Conservation (phyloP, 2,113 vertebrate species). For the Entomyzon cyanotis region DNA sequence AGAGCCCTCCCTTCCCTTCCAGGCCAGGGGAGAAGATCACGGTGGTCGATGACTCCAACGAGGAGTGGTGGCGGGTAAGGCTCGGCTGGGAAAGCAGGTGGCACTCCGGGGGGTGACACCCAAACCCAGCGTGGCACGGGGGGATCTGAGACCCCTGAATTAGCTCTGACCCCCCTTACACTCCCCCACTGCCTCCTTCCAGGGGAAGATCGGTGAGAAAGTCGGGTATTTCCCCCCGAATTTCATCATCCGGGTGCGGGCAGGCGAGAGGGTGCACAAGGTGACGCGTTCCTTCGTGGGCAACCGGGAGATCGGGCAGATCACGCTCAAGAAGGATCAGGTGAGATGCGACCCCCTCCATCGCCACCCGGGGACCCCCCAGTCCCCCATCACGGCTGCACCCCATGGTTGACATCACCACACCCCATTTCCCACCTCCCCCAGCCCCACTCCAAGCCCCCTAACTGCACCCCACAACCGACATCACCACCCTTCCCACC, state of each 20-base stretch:
- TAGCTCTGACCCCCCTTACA: not conserved
- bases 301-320: conserved; percentile 94
- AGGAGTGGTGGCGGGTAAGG: conserved; percentile 97
- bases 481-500: rapidly evolving
- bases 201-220: conserved; percentile 95
- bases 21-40: conserved; percentile 95
- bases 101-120: not conserved
- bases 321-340: conserved; percentile 97
- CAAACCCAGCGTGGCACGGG: rapidly evolving
- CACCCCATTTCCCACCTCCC: too few species aligned
- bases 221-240: conserved; percentile 91
- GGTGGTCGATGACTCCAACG: conserved; percentile 96
- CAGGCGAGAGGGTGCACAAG: conserved; percentile 88
- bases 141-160: not conserved
- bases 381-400: too few species aligned
- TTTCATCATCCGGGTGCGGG: conserved; percentile 92
- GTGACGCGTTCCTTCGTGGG: conserved; percentile 92
- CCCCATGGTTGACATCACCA: not conserved
- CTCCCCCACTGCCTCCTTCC: not conserved
- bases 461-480: too few species aligned
- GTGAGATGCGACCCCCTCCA: conserved; percentile 38
- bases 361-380: not conserved
- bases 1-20: not conserved
- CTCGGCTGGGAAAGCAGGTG: not conserved
- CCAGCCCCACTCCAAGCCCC: too few species aligned